Evolutionary conservation across 2,797 vertebrate species (phyloP).

Genomic region (Thaleichthys pacificus): DNA sequence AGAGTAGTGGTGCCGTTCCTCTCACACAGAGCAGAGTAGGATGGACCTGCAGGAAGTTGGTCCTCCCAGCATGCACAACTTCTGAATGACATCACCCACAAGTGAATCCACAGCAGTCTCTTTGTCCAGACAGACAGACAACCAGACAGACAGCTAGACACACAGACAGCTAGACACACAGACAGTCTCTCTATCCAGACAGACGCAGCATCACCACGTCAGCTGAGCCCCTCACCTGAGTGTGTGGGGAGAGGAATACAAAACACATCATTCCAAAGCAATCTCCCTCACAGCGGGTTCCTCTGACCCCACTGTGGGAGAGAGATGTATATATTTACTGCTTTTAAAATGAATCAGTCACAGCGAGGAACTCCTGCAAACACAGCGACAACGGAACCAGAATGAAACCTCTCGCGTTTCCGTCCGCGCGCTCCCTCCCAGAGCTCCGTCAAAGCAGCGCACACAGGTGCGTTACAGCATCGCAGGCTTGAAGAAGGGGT

Average conservation of each 20-base stretch:
- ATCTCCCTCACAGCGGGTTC: slow-evolving; percentile 6
- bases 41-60: too few species aligned
- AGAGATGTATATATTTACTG: slow-evolving; percentile 36
- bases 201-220: neutral
- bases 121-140: too few species aligned
- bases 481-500: too few species aligned
- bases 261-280: slow-evolving; percentile 19
- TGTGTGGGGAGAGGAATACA: neutral
- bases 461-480: too few species aligned
- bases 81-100: too few species aligned
- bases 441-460: too few species aligned
- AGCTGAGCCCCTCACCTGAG: neutral
- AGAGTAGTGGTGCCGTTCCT: too few species aligned
- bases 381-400: slow-evolving; percentile 10
- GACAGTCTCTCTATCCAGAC: neutral
- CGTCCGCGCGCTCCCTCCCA: too few species aligned
- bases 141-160: too few species aligned
- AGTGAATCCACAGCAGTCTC: too few species aligned
- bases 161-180: neutral
- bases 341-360: slow-evolving; percentile 42
- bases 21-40: too few species aligned
- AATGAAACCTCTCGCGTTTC: neutral
- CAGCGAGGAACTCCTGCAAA: neutral
- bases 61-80: too few species aligned
- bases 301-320: slow-evolving; percentile 22